Conservation (phyloP, 2,888 invertebrate species). For the Cosmorhoe ocellata region DNA sequence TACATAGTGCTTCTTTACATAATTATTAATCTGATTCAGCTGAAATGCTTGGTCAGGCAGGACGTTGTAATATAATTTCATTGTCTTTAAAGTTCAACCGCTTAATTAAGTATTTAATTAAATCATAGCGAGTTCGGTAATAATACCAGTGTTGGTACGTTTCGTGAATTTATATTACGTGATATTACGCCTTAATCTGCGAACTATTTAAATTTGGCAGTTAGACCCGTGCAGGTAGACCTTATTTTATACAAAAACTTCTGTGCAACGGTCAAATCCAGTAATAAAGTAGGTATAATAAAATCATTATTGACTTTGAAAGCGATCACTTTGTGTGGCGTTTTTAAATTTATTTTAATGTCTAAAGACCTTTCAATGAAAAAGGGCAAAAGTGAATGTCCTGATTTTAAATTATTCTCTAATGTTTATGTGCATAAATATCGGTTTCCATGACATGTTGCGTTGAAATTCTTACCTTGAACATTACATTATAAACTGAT, state of each 20-base stretch:
- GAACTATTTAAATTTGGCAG: no score
- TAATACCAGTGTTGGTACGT: neutral
- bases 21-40: neutral
- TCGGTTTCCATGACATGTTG: neutral
- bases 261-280: no score
- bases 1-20: neutral
- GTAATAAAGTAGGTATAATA: no score
- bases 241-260: no score
- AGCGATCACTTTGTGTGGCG: no score
- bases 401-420: neutral
- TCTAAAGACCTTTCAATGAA: neutral
- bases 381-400: neutral
- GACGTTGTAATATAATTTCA: conserved; percentile 5
- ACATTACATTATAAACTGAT: neutral
- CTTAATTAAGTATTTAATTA: neutral
- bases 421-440: neutral
- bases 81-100: conserved; percentile 3
- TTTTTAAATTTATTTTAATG: no score
- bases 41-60: neutral
- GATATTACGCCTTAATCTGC: no score
- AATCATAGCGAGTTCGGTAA: neutral
- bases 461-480: neutral
- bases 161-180: no score
- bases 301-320: no score
- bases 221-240: no score